These are phyloP conservation scores for Furcifer pardalis DNA, from an alignment of 2,797 vertebrate species.

Conservation along the genomic window DNA sequence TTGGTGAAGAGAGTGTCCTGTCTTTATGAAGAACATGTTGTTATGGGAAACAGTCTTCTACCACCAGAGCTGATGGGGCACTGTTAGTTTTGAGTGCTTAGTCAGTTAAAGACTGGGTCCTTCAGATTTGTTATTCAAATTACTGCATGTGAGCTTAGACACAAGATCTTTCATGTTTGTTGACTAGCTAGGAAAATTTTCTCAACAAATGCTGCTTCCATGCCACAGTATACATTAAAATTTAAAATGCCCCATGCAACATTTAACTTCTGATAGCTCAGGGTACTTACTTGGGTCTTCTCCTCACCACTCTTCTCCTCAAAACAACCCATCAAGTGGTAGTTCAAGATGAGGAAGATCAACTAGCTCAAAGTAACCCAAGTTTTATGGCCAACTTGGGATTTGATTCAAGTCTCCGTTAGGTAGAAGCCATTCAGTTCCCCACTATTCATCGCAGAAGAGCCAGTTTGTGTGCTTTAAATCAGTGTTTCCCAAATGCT, in stretches of 20 bases:
- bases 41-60: neutral
- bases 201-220: neutral
- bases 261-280: neutral
- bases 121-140: slow-evolving; percentile 15
- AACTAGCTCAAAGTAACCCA: too few species aligned
- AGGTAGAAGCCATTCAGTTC: too few species aligned
- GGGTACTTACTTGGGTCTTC: too few species aligned
- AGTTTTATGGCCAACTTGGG: too few species aligned
- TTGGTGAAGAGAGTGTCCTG: neutral
- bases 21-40: neutral
- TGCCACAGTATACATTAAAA: neutral
- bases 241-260: neutral
- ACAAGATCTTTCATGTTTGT: neutral
- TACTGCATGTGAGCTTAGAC: neutral
- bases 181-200: neutral
- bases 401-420: too few species aligned
- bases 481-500: too few species aligned
- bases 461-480: too few species aligned
- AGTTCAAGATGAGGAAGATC: too few species aligned
- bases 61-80: neutral
- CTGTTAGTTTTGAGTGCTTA: neutral
- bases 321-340: too few species aligned
- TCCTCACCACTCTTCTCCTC: too few species aligned
- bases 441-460: too few species aligned
- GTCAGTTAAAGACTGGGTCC: neutral